These are phyloP conservation scores for Epizoanthus scotinus DNA, from an alignment of 92 coral and sea anemone species.

Conservation along the genomic window DNA sequence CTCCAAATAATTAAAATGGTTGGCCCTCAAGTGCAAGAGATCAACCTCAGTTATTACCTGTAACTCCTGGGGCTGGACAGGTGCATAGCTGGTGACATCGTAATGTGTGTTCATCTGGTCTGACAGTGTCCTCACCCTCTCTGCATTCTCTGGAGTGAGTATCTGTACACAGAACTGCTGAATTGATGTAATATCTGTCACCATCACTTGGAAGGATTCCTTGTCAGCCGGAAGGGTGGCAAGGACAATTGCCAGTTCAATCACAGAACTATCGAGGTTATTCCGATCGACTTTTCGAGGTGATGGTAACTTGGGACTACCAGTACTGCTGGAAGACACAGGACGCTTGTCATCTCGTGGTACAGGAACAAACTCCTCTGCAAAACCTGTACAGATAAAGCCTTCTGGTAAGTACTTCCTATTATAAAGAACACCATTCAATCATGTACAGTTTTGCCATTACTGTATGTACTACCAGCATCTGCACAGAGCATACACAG, in stretches of 20 bases:
- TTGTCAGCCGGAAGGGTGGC: constrained; percentile 36
- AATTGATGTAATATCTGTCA: constrained; percentile 49
- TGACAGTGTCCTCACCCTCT: constrained; percentile 45
- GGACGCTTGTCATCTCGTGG: constrained; percentile 16
- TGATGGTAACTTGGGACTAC: not conserved
- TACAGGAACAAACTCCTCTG: constrained; percentile 12
- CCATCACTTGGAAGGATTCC: constrained; percentile 39
- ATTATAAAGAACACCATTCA: no score
- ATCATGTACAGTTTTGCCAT: no score
- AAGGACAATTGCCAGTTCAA: constrained; percentile 42
- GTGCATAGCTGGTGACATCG: constrained; percentile 10
- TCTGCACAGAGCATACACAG: no score
- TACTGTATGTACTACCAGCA: no score
- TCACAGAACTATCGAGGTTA: constrained; percentile 10
- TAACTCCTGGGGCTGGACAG: constrained; percentile 34
- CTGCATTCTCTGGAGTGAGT: constrained; percentile 37
- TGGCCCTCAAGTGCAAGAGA: not conserved
- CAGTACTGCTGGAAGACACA: not conserved
- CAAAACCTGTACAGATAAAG: constrained; percentile 11
- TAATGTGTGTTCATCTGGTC: constrained; percentile 60
- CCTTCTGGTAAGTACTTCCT: not conserved
- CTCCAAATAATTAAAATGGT: not conserved
- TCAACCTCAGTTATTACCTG: not conserved
- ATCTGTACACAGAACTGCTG: constrained; percentile 47
- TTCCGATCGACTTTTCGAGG: not conserved